A percentile compares a stretch with the other conserved stretches of the same genome.
Conservation (phyloP, 2,113 vertebrate species). For the Motacilla tschutschensis region DNA sequence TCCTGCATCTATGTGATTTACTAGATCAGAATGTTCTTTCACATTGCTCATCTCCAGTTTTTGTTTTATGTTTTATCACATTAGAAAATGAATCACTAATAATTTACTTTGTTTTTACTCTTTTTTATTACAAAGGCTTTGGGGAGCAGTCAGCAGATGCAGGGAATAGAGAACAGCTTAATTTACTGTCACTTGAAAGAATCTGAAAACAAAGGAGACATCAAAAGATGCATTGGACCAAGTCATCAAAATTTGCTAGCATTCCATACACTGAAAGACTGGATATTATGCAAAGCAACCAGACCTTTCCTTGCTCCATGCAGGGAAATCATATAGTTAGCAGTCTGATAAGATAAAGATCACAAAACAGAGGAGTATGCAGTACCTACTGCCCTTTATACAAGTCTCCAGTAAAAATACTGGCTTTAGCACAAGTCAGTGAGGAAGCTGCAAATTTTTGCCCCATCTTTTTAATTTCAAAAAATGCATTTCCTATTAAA, state of each 20-base stretch:
- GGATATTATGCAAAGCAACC: background rate
- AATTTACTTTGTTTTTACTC: background rate
- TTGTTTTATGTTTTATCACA: background rate
- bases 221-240: background rate
- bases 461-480: background rate
- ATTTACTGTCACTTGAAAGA: conserved; percentile 34
- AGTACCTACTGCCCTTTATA: background rate
- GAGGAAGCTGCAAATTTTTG: background rate
- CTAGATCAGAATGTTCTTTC: background rate
- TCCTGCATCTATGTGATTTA: background rate
- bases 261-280: background rate
- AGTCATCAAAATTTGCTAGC: conserved; percentile 3
- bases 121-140: conserved; percentile 3
- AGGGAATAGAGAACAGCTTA: background rate
- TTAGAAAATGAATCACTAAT: background rate
- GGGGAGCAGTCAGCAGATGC: background rate
- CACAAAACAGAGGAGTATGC: background rate
- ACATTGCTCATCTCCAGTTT: background rate
- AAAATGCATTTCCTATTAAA: background rate
- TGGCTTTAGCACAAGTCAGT: background rate
- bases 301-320: background rate
- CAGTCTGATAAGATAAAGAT: background rate
- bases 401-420: background rate
- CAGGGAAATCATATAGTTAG: background rate
- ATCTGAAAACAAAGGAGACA: conserved; percentile 3